phyloP scores from a whole-genome alignment of 1,140 invertebrate species.

The Drosophila orena region DNA sequence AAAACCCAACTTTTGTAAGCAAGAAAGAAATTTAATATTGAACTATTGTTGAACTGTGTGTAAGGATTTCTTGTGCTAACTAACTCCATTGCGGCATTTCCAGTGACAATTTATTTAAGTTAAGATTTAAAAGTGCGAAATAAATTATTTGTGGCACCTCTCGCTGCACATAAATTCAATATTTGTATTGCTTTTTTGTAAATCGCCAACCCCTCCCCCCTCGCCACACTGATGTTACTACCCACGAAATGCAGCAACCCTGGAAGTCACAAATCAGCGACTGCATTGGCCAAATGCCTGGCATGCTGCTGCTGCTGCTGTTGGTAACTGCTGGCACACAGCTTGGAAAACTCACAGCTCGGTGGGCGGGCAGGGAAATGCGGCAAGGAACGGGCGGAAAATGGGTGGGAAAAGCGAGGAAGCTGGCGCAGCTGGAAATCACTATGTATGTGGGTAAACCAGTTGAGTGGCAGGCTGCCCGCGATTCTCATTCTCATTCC shows the following conservation, averaged over 20 bases:
- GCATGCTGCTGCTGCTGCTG: constrained; percentile 44
- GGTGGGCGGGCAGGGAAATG: background rate
- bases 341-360: constrained; percentile 51
- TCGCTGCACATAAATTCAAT: background rate
- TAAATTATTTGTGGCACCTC: background rate
- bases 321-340: constrained; percentile 34
- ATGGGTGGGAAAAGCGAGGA: constrained; percentile 1
- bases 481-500: constrained; percentile 33
- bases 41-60: no score
- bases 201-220: background rate
- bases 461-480: constrained; percentile 42
- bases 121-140: background rate
- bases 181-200: background rate
- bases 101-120: background rate
- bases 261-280: constrained; percentile 55
- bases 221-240: background rate
- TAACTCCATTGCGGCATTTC: background rate
- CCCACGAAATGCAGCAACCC: constrained; percentile 16
- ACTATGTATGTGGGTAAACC: constrained; percentile 40
- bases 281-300: constrained; percentile 58
- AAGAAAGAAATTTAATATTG: background rate
- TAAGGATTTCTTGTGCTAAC: background rate
- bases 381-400: no score
- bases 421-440: constrained; percentile 20
- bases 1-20: background rate